phyloP scores from a whole-genome alignment of 2,888 invertebrate species.

The Agrilus mali region DNA sequence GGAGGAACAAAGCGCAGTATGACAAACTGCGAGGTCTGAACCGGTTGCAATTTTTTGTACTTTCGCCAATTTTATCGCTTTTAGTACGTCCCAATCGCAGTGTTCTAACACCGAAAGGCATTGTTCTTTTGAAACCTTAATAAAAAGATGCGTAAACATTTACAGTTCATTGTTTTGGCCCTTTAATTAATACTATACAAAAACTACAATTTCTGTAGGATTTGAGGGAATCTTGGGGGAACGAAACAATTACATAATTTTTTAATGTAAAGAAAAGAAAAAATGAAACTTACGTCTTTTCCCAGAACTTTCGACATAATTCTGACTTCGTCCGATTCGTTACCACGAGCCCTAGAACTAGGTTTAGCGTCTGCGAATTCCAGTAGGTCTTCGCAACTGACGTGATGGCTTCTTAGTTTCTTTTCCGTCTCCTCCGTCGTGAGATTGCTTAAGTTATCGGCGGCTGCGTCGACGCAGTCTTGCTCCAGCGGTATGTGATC shows the following conservation, averaged over 20 bases:
- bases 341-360: slow-evolving; percentile 67
- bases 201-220: too few species aligned
- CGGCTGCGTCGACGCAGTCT: slow-evolving; percentile 22
- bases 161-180: too few species aligned
- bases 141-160: slow-evolving; percentile 8
- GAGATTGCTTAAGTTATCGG: slow-evolving; percentile 16
- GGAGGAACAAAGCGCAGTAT: slow-evolving; percentile 43
- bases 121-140: slow-evolving; percentile 55
- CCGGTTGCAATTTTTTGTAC: slow-evolving; percentile 40
- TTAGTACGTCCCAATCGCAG: slow-evolving; percentile 79
- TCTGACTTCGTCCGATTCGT: slow-evolving; percentile 83
- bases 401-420: slow-evolving; percentile 51
- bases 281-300: slow-evolving; percentile 43
- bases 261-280: not conserved
- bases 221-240: too few species aligned
- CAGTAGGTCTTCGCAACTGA: slow-evolving; percentile 81
- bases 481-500: slow-evolving; percentile 38
- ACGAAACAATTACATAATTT: too few species aligned
- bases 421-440: slow-evolving; percentile 6
- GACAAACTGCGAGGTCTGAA: slow-evolving; percentile 31
- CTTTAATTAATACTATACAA: too few species aligned
- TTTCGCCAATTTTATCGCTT: slow-evolving; percentile 71
- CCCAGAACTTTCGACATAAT: slow-evolving; percentile 83
- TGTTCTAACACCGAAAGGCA: slow-evolving; percentile 71
- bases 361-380: slow-evolving; percentile 80